These are phyloP conservation scores for Corythornis cristatus DNA, from an alignment of 2,113 vertebrate species.

Conservation along the genomic window DNA sequence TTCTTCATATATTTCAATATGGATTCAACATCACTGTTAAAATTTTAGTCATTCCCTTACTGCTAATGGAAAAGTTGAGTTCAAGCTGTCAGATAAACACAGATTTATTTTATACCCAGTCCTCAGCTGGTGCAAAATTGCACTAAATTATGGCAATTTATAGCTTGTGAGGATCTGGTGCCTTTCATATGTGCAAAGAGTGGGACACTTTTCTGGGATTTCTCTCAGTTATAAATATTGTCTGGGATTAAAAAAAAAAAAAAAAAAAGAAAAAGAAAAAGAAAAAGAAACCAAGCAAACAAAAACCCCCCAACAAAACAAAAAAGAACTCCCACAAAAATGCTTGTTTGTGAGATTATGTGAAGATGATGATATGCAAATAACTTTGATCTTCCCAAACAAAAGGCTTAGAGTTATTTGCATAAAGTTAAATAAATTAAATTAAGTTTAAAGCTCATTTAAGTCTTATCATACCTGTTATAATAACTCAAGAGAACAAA, in stretches of 20 bases:
- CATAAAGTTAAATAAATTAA: constrained; percentile 55
- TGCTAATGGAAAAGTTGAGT: background rate
- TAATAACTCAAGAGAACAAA: constrained; percentile 32
- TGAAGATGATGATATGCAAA: background rate
- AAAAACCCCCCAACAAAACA: background rate
- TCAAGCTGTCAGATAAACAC: background rate
- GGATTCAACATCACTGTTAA: background rate
- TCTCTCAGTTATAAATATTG: background rate
- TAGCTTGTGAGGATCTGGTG: background rate
- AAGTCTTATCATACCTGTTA: constrained; percentile 60
- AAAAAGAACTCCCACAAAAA: background rate
- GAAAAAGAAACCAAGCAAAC: too few species aligned
- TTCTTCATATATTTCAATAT: background rate
- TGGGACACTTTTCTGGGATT: background rate
- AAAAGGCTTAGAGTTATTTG: constrained; percentile 61
- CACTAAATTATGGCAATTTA: background rate
- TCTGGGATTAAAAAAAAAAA: background rate
- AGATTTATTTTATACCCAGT: background rate
- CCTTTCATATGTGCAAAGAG: background rate
- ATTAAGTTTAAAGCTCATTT: constrained; percentile 64
- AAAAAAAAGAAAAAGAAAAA: too few species aligned
- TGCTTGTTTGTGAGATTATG: background rate
- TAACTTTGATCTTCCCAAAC: constrained; percentile 27
- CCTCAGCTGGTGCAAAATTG: background rate
- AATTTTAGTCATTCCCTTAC: background rate